A percentile compares a stretch with the other conserved stretches of the same genome.
Evolutionary conservation across 2,888 invertebrate genomes (phyloP).

Genomic region (Eupelmus urozonus): DNA sequence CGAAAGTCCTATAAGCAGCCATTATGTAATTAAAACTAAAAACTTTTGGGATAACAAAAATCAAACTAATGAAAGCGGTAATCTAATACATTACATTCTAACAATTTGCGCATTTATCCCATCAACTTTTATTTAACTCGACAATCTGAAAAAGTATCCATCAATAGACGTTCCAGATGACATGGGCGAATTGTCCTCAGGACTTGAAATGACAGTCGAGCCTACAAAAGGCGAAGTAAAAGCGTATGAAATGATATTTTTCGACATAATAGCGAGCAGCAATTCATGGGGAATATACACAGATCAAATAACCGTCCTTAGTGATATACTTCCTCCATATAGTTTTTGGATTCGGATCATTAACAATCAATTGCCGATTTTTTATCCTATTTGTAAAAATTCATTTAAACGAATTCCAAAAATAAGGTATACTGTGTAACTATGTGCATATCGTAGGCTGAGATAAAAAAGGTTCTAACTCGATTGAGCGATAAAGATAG

Average conservation of each 20-base stretch:
- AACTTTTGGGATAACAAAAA: constrained; percentile 67
- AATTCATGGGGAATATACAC: constrained; percentile 78
- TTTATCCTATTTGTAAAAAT: constrained; percentile 73
- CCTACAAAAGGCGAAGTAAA: constrained; percentile 65
- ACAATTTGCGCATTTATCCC: neutral
- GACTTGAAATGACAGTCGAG: constrained; percentile 72
- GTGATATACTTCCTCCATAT: constrained; percentile 73
- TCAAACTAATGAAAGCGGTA: constrained; percentile 51
- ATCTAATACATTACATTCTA: neutral
- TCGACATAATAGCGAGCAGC: constrained; percentile 76
- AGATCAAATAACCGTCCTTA: constrained; percentile 76
- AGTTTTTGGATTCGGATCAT: constrained; percentile 73
- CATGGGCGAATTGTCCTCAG: constrained; percentile 57
- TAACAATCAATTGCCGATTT: constrained; percentile 74
- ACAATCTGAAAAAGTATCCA: neutral
- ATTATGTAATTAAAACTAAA: constrained; percentile 65
- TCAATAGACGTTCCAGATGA: no score
- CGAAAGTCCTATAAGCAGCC: constrained; percentile 70
- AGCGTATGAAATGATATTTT: constrained; percentile 65
- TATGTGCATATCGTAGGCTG: no score
- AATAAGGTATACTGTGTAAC: constrained; percentile 32
- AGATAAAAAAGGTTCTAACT: no score
- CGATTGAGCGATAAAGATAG: neutral
- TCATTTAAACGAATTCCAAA: constrained; percentile 55
- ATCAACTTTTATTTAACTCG: neutral